These are phyloP conservation scores for Anastrepha ludens DNA, from an alignment of 1,140 invertebrate species.

Conservation along the genomic window DNA sequence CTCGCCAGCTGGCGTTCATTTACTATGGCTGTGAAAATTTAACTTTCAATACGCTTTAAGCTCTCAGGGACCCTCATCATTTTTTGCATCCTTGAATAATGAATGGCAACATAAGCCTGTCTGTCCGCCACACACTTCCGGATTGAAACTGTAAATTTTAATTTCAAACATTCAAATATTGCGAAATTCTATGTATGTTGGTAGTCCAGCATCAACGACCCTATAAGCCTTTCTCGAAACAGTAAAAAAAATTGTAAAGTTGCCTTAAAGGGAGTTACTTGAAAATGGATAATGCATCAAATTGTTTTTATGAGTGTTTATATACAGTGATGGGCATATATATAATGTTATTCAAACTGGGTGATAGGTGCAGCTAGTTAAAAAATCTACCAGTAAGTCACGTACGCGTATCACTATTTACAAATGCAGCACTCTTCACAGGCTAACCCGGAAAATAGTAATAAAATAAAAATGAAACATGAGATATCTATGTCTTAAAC, in stretches of 20 bases:
- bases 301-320: too few species aligned
- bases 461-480: too few species aligned
- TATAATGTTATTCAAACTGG: too few species aligned
- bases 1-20: too few species aligned
- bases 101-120: neutral
- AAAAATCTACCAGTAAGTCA: too few species aligned
- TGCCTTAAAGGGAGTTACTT: neutral
- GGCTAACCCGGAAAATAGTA: too few species aligned
- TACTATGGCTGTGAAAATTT: neutral
- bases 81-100: slow-evolving; percentile 14
- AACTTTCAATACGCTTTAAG: slow-evolving; percentile 10
- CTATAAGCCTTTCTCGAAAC: neutral
- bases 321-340: too few species aligned
- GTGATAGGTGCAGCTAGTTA: too few species aligned
- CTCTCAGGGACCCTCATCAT: neutral
- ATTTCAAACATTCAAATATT: slow-evolving; percentile 32
- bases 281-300: too few species aligned
- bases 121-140: neutral
- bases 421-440: too few species aligned
- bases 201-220: neutral
- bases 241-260: neutral
- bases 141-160: slow-evolving; percentile 39
- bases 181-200: neutral
- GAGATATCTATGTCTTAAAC: too few species aligned
- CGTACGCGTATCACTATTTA: too few species aligned